A percentile compares a stretch with the other conserved stretches of the same genome.
Evolutionary conservation across 2,888 invertebrate genomes (phyloP).

Genomic region (Phyllotreta cruciferae): DNA sequence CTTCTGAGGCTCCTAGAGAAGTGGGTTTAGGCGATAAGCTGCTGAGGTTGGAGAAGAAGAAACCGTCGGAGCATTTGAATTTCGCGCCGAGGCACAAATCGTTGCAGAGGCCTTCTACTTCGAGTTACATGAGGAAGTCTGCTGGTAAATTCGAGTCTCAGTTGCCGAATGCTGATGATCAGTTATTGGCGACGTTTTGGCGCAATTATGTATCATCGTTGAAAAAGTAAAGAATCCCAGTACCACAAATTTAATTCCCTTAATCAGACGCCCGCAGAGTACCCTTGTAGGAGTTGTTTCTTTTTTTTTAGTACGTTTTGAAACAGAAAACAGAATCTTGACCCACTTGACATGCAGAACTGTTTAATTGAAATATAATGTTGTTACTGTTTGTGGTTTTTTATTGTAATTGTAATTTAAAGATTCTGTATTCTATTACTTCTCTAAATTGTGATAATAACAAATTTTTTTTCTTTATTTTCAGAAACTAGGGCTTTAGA

Average conservation of each 20-base stretch:
- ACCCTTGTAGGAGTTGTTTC: too few relatives aligned
- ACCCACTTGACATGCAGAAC: too few relatives aligned
- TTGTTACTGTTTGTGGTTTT: too few relatives aligned
- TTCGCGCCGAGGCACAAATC: slow-evolving; percentile 23
- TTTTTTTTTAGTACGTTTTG: too few relatives aligned
- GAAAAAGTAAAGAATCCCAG: neutral
- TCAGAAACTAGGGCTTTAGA: slow-evolving; percentile 35
- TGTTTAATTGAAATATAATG: too few relatives aligned
- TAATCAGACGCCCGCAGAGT: too few relatives aligned
- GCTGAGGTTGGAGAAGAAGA: slow-evolving; percentile 22
- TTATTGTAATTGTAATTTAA: too few relatives aligned
- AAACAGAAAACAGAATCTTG: too few relatives aligned
- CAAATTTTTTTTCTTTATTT: slow-evolving; percentile 31
- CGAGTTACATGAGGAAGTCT: neutral
- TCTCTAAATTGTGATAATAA: neutral
- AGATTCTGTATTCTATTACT: too few relatives aligned
- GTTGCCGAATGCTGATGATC: slow-evolving; percentile 11
- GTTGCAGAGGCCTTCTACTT: slow-evolving; percentile 3
- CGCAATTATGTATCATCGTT: slow-evolving; percentile 16
- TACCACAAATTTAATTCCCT: too few relatives aligned
- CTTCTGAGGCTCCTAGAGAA: slow-evolving; percentile 37
- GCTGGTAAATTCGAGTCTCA: neutral
- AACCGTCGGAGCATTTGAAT: slow-evolving; percentile 16
- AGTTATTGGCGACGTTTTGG: slow-evolving; percentile 9
- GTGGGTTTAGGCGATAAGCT: slow-evolving; percentile 28